These are phyloP conservation scores for Onychomys torridus DNA, from an alignment of 2,797 vertebrate species.

Conservation along the genomic window DNA sequence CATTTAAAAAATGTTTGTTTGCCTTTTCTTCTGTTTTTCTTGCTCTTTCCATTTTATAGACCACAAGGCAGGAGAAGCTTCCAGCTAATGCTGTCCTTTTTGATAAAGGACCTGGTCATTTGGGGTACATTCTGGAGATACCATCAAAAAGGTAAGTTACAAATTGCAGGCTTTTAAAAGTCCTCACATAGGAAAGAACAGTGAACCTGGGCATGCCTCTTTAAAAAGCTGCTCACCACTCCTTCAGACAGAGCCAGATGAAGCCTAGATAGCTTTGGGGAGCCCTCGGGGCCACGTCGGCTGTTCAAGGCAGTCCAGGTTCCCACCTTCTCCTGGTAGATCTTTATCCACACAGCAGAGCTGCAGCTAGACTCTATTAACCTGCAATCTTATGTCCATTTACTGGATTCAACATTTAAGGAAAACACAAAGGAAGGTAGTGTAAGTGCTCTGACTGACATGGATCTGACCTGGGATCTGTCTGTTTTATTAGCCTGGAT, in stretches of 20 bases:
- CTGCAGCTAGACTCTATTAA: background rate
- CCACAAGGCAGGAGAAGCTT: background rate
- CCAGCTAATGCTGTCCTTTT: slow-evolving; percentile 1
- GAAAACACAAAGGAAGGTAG: background rate
- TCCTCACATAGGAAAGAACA: background rate
- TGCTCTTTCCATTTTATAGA: slow-evolving; percentile 13
- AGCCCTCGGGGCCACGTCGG: background rate
- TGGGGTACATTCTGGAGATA: background rate
- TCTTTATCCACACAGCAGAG: background rate
- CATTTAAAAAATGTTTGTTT: slow-evolving; percentile 1
- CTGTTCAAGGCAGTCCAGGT: background rate
- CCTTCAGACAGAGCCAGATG: background rate
- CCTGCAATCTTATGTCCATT: background rate
- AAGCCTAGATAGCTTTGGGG: background rate
- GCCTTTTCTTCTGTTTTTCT: background rate
- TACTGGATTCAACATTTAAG: background rate
- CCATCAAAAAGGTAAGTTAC: background rate
- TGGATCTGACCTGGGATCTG: background rate
- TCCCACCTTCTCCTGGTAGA: background rate
- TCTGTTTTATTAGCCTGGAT: slow-evolving; percentile 27
- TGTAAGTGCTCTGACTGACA: slow-evolving; percentile 19
- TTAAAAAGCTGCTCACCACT: background rate
- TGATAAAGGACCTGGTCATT: background rate
- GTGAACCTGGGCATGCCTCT: background rate
- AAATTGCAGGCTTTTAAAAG: slow-evolving; percentile 28